phyloP scores from a whole-genome alignment of 2,797 vertebrate species.

The Danio albolineatus region DNA sequence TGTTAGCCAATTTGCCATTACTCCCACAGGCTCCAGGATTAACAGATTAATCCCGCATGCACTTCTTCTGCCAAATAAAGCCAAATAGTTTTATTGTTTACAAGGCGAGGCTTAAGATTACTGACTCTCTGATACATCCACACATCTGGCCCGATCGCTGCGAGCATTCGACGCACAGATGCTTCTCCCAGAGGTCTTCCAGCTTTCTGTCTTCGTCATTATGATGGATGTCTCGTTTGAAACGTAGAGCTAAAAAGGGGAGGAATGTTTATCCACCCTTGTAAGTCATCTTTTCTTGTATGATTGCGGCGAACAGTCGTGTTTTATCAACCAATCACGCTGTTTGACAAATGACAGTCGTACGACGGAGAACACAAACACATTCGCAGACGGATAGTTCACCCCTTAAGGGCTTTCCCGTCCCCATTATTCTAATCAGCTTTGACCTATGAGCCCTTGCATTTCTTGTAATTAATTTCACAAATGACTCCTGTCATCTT shows the following conservation, averaged over 20 bases:
- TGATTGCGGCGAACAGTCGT: constrained; percentile 24
- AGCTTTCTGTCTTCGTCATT: constrained; percentile 30
- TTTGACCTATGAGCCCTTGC: constrained; percentile 38
- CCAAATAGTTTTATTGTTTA: constrained; percentile 29
- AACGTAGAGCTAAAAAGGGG: constrained; percentile 33
- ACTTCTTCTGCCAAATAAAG: constrained; percentile 12
- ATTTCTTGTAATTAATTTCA: constrained; percentile 56
- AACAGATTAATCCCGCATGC: constrained; percentile 4
- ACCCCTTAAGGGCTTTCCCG: constrained; percentile 21
- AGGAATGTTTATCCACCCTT: constrained; percentile 37
- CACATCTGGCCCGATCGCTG: constrained; percentile 47
- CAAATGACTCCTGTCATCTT: constrained; percentile 53
- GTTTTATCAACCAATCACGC: constrained; percentile 26
- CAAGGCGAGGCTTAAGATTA: constrained; percentile 16
- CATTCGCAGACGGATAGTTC: constrained; percentile 24
- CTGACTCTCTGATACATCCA: constrained; percentile 25
- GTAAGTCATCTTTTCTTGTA: constrained; percentile 39
- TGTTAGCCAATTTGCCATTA: neutral
- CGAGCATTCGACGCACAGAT: constrained; percentile 44
- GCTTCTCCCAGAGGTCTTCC: constrained; percentile 40
- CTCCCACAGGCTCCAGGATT: neutral
- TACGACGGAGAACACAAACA: constrained; percentile 10
- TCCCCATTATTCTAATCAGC: constrained; percentile 42
- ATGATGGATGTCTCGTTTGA: constrained; percentile 52
- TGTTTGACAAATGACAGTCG: constrained; percentile 28